phyloP scores from a whole-genome alignment of 1,140 invertebrate species.

The Ptiloglossa arizonensis region DNA sequence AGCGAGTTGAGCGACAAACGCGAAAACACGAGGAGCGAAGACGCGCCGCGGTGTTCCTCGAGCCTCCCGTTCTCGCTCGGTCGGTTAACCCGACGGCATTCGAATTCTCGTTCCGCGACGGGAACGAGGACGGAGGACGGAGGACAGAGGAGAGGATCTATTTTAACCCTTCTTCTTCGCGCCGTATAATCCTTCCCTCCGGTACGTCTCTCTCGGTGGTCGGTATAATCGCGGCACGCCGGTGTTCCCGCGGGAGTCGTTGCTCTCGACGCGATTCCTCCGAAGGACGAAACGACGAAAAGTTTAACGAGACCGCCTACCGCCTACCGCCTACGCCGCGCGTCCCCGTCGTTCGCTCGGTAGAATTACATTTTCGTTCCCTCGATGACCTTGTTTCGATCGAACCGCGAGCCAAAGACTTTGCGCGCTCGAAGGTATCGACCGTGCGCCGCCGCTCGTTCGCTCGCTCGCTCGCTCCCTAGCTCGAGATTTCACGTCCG shows the following conservation, averaged over 20 bases:
- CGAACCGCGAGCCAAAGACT: too few species aligned
- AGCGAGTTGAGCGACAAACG: slow-evolving; percentile 59
- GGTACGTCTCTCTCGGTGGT: slow-evolving; percentile 36
- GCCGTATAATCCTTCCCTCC: slow-evolving; percentile 57
- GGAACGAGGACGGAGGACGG: too few species aligned
- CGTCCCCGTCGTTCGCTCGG: slow-evolving; percentile 50
- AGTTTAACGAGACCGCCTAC: slow-evolving; percentile 78
- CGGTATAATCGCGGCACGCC: slow-evolving; percentile 74
- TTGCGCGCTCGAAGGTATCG: not conserved
- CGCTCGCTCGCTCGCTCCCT: too few species aligned
- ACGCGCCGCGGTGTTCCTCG: too few species aligned
- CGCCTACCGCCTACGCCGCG: slow-evolving; percentile 55
- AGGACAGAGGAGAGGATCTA: too few species aligned
- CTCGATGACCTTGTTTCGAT: slow-evolving; percentile 20
- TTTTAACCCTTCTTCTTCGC: slow-evolving; percentile 68
- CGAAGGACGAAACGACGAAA: slow-evolving; percentile 78
- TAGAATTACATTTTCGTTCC: slow-evolving; percentile 52
- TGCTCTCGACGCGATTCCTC: slow-evolving; percentile 68
- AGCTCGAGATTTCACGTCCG: not conserved
- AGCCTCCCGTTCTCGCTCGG: slow-evolving; percentile 44
- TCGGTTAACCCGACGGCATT: slow-evolving; percentile 40
- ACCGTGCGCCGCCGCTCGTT: not conserved
- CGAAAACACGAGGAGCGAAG: slow-evolving; percentile 33
- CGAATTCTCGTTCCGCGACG: slow-evolving; percentile 47
- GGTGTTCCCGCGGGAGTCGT: slow-evolving; percentile 71